Base-by-base conservation (phyloP, 2,113 vertebrate species). In the Brachypteracias leptosomus region DNA sequence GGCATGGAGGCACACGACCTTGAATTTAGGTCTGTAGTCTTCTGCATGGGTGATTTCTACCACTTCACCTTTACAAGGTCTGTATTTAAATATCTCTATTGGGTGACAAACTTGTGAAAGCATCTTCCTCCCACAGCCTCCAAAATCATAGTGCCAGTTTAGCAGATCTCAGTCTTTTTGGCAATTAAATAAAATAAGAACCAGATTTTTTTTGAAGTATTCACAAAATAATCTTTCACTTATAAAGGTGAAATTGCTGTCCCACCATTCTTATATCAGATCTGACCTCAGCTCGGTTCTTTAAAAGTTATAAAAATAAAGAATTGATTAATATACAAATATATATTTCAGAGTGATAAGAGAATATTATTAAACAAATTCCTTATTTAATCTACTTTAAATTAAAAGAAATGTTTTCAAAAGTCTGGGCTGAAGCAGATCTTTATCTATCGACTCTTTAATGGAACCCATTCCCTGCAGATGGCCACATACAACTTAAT, bases 281-380 rank as follows among this genome's bases (percentile, higher is more conserved):
- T 93, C 88, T 96, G 96, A 91, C 46, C 93, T 97, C 83, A 93
- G 71, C 80, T 93, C 68, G 96, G 85, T 90, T 96, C 88, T 89
- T 78, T 67, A 85, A 74, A 88, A 93, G 38, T 70, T 93, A 96
- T 76, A 93, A 91, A 96, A 97, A 97, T 96, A 96, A 97, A 96
- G 83, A 85, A 79, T 88, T 82, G 96, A 96, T 97, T 96, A 97
- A 97, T 94, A 96, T 76, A 97, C 94, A 97, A 96, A 94, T 91
- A 96, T 68, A 94, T 96, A 96, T 95, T 95, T 91, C 68, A 82
- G 44, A 93, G 72, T 91, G 90, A 93, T 95, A 94, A 93, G 79
- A 88, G 70, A 94, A 96, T 83, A 88, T 74, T 91, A 96, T 96
- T 89, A 93, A 95, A 94, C 85, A 94, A 96, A 94, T 95, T 84